phyloP scores from a whole-genome alignment of 2,797 vertebrate genomes.

The Falco biarmicus region DNA sequence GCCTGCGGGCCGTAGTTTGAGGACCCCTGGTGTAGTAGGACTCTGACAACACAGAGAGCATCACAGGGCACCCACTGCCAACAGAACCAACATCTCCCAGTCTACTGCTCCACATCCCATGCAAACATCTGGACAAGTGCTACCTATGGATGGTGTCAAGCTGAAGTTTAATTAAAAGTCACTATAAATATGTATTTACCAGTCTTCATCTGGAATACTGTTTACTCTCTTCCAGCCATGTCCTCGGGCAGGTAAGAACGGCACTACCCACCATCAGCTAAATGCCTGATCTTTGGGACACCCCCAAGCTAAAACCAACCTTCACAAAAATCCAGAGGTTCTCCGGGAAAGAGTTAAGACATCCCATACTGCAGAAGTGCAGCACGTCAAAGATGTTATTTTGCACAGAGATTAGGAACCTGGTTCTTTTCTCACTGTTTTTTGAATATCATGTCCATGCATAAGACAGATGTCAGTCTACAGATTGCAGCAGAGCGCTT shows the following conservation, averaged over 20 bases:
- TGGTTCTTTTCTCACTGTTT: neutral
- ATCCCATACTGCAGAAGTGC: accelerated
- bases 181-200: neutral
- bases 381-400: neutral
- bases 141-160: accelerated
- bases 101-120: neutral
- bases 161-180: neutral
- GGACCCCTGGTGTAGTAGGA: neutral
- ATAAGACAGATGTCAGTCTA: neutral
- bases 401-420: neutral
- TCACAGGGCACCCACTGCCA: neutral
- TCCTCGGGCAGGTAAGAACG: neutral
- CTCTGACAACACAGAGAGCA: neutral
- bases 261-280: neutral
- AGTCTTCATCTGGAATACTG: neutral
- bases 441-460: neutral
- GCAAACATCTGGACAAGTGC: neutral
- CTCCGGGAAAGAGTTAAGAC: neutral
- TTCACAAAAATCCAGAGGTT: no score
- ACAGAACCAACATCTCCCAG: neutral
- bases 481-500: neutral
- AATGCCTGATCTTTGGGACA: neutral
- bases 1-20: no score
- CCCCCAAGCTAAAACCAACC: neutral
- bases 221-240: neutral